Percentiles rank a stretch among this genome's conserved stretches.
Conservation (phyloP, 2,113 vertebrate species). For the Carassius auratus region DNA sequence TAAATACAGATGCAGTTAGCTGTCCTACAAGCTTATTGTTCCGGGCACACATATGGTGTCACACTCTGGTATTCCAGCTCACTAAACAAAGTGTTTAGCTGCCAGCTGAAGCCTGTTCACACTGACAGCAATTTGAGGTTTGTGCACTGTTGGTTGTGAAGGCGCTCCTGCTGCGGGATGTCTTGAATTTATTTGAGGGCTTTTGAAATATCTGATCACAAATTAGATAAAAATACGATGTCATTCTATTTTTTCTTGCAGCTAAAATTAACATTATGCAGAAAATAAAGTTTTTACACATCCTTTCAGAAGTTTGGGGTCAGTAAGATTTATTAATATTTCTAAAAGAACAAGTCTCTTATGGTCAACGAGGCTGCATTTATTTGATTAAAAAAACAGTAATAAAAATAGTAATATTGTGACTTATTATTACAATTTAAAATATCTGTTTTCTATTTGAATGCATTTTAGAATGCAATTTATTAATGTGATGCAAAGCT, state of each 20-base stretch:
- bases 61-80: slow-evolving; percentile 7
- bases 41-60: background rate
- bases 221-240: background rate
- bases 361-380: background rate
- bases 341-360: background rate
- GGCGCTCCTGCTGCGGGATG: background rate
- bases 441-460: background rate
- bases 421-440: too few species aligned
- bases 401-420: background rate
- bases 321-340: background rate
- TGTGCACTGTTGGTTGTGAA: background rate
- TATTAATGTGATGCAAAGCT: background rate
- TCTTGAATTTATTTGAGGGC: background rate
- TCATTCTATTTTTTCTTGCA: background rate
- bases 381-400: background rate
- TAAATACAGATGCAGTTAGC: slow-evolving; percentile 7
- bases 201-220: background rate
- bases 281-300: background rate
- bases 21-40: slow-evolving; percentile 16
- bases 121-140: slow-evolving; percentile 12
- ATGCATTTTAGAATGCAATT: background rate
- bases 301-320: background rate
- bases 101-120: background rate
- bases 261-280: background rate
- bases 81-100: background rate